These are phyloP conservation scores for Hipparchia semele DNA, from an alignment of 2,888 invertebrate genomes.

Conservation along the genomic window DNA sequence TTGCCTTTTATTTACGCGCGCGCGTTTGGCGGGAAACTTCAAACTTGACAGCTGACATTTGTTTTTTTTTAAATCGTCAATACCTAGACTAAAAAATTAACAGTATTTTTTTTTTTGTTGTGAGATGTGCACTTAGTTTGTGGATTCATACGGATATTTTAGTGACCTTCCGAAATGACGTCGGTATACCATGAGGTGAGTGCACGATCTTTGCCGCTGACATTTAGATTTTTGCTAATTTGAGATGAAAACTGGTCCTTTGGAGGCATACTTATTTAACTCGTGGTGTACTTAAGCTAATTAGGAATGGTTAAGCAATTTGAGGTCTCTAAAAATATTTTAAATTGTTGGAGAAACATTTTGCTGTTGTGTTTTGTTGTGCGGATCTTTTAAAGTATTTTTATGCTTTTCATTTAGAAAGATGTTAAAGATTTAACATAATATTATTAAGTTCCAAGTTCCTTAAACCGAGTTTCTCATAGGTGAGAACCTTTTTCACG, in stretches of 20 bases:
- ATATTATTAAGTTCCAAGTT: too few relatives aligned
- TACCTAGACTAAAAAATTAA: not conserved
- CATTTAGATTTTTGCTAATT: constrained; percentile 75
- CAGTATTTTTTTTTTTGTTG: constrained; percentile 38
- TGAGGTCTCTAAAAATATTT: not conserved
- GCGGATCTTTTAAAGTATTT: too few relatives aligned
- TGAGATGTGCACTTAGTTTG: constrained; percentile 73
- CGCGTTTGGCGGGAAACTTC: constrained; percentile 68
- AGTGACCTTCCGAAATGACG: constrained; percentile 65
- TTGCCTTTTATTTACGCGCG: constrained; percentile 58
- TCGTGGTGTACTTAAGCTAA: constrained; percentile 13
- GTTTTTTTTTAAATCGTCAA: not conserved
- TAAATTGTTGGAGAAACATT: constrained; percentile 7
- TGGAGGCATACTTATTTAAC: constrained; percentile 6
- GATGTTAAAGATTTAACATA: too few relatives aligned
- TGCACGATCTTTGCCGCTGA: constrained; percentile 72
- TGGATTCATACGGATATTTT: constrained; percentile 57
- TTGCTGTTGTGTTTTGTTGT: not conserved
- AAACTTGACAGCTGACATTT: constrained; percentile 50
- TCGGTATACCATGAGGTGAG: constrained; percentile 78
- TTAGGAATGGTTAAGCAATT: constrained; percentile 7
- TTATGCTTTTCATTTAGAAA: too few relatives aligned
- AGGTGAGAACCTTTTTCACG: too few relatives aligned
- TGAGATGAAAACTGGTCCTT: constrained; percentile 53
- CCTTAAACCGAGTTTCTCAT: too few relatives aligned